A percentile compares a stretch with the other conserved stretches of the same genome.
Conservation (phyloP, 2,113 vertebrate genomes). For the Sander lucioperca region DNA sequence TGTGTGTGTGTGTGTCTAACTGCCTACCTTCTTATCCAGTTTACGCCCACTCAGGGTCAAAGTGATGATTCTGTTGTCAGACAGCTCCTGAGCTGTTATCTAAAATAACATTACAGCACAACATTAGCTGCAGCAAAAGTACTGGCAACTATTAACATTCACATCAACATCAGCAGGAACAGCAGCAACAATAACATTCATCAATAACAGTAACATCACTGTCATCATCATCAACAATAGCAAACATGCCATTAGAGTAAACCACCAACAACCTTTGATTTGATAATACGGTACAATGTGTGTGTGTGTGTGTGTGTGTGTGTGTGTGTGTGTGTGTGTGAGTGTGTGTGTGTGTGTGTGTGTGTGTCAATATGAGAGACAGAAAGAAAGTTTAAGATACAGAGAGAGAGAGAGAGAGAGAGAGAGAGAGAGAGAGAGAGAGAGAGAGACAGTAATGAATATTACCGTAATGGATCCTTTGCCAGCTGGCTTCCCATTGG, state of each 20-base stretch:
- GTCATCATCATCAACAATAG: background rate
- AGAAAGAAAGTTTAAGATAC: background rate
- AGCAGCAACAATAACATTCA: background rate
- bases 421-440: background rate
- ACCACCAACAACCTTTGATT: background rate
- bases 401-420: too few relatives aligned
- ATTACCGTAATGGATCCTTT: conserved; percentile 94
- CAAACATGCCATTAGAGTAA: background rate
- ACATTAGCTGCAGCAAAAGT: conserved; percentile 40
- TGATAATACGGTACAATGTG: background rate
- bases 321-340: background rate
- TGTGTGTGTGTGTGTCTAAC: conserved; percentile 16
- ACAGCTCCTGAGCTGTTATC: conserved; percentile 97
- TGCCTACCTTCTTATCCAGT: conserved; percentile 96
- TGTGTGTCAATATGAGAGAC: background rate
- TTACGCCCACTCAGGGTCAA: conserved; percentile 94
- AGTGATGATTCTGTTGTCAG: conserved; percentile 97
- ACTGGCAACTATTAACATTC: conserved; percentile 9
- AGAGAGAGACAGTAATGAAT: background rate
- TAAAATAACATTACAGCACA: conserved; percentile 69
- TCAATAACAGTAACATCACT: conserved; percentile 1
- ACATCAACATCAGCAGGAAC: conserved; percentile 19
- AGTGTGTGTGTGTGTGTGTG: background rate
- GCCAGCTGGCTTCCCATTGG: conserved; percentile 96
- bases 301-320: background rate